Percentiles rank a stretch among this genome's conserved stretches.
These are phyloP conservation scores for Eulemur rufifrons DNA, from an alignment of 2,113 vertebrate genomes.

Conservation along the genomic window DNA sequence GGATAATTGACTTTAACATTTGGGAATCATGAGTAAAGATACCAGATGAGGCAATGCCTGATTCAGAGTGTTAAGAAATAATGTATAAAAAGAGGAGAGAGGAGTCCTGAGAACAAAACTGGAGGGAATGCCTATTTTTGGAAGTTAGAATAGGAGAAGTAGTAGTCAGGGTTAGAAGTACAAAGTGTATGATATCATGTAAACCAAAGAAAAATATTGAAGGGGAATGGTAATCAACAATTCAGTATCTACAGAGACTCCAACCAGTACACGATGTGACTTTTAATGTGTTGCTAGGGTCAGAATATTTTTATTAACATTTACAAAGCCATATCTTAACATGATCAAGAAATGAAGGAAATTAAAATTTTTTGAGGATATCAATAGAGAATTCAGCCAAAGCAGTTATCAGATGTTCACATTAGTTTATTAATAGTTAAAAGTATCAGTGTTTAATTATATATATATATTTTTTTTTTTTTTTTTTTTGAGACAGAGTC, in stretches of 20 bases:
- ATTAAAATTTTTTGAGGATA: background rate
- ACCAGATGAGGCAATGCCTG: background rate
- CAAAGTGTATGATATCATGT: background rate
- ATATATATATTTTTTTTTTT: background rate
- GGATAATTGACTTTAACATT: conserved; percentile 7
- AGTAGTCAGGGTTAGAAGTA: background rate
- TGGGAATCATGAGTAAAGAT: background rate
- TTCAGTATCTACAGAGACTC: background rate
- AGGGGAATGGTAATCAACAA: background rate
- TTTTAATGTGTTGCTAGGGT: background rate
- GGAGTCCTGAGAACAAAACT: background rate
- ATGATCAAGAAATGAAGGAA: background rate
- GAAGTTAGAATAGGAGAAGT: background rate
- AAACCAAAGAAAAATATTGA: background rate
- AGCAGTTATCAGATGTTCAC: background rate
- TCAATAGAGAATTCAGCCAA: background rate
- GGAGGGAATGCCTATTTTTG: background rate
- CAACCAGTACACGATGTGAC: background rate
- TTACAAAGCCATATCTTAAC: conserved; percentile 16
- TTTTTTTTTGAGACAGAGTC: too few species aligned
- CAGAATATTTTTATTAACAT: conserved; percentile 16
- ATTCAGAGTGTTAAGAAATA: background rate
- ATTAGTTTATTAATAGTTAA: background rate
- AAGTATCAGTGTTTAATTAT: background rate
- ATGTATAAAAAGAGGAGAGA: background rate